phyloP scores from a whole-genome alignment of 2,888 invertebrate species.

The Oscheius sp. region DNA sequence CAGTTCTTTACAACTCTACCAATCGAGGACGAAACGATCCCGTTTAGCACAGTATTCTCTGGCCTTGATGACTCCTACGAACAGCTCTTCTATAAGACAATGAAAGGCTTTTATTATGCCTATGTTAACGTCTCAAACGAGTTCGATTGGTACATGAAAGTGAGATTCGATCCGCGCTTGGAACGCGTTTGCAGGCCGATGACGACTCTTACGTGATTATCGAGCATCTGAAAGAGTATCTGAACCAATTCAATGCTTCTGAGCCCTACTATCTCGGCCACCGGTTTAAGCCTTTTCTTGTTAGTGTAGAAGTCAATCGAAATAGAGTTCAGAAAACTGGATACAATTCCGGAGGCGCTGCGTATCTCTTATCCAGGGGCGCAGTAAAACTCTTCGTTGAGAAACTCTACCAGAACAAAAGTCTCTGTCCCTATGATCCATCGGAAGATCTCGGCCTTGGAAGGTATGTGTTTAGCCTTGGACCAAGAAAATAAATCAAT shows the following conservation, averaged over 20 bases:
- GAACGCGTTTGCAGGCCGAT: constrained; percentile 55
- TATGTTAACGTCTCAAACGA: constrained; percentile 46
- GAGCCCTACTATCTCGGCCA: constrained; percentile 57
- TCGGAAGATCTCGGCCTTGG: constrained; percentile 60
- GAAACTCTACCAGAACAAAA: constrained; percentile 42
- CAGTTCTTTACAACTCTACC: constrained; percentile 55
- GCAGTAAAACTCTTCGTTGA: constrained; percentile 51
- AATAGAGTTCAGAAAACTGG: constrained; percentile 42
- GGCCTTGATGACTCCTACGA: constrained; percentile 50
- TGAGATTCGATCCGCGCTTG: no score
- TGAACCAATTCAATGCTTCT: constrained; percentile 43
- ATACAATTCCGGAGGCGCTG: constrained; percentile 62
- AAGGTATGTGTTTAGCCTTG: constrained; percentile 28
- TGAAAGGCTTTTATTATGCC: constrained; percentile 53
- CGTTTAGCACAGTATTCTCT: constrained; percentile 58
- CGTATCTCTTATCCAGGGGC: constrained; percentile 54
- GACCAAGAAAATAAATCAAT: neutral
- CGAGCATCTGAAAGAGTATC: constrained; percentile 50
- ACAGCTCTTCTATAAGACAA: constrained; percentile 57
- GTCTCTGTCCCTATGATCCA: constrained; percentile 50
- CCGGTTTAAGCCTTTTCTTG: constrained; percentile 53
- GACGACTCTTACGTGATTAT: constrained; percentile 62
- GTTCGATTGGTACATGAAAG: constrained; percentile 63
- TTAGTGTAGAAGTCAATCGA: neutral
- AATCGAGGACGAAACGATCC: constrained; percentile 43